phyloP scores from a whole-genome alignment of 2,797 vertebrate genomes.

The Caiman crocodilus region DNA sequence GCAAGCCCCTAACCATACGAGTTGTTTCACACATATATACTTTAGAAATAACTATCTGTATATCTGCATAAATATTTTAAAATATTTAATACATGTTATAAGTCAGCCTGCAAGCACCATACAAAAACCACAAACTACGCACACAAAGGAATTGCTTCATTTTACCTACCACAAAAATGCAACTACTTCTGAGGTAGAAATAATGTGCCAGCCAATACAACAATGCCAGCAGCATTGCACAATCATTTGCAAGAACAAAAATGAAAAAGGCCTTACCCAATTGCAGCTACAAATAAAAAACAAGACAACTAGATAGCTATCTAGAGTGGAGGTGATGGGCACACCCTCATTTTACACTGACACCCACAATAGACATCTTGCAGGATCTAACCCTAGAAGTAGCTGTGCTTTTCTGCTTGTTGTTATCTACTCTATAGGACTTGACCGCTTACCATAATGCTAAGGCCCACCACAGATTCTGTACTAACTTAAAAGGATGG shows the following conservation, averaged over 20 bases:
- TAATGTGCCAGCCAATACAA: background rate
- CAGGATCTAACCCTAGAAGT: background rate
- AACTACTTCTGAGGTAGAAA: background rate
- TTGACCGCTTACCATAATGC: background rate
- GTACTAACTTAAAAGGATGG: background rate
- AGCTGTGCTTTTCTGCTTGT: background rate
- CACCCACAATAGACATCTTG: rapidly evolving
- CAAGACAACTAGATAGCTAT: background rate
- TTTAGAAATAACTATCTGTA: background rate
- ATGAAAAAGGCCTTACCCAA: background rate
- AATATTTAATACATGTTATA: background rate
- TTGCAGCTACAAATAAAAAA: background rate
- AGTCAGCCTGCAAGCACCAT: background rate
- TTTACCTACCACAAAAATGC: background rate
- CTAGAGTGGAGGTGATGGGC: rapidly evolving
- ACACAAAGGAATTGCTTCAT: background rate
- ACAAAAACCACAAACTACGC: background rate
- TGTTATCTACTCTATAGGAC: background rate
- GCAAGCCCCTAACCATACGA: too few species aligned
- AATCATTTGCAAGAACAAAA: background rate
- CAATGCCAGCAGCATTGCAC: background rate
- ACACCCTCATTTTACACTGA: background rate
- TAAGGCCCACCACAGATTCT: background rate
- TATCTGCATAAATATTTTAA: background rate
- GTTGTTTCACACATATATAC: background rate